These are phyloP conservation scores for Styela plicata DNA, from an alignment of 23 tunicate genomes.

Conservation along the genomic window DNA sequence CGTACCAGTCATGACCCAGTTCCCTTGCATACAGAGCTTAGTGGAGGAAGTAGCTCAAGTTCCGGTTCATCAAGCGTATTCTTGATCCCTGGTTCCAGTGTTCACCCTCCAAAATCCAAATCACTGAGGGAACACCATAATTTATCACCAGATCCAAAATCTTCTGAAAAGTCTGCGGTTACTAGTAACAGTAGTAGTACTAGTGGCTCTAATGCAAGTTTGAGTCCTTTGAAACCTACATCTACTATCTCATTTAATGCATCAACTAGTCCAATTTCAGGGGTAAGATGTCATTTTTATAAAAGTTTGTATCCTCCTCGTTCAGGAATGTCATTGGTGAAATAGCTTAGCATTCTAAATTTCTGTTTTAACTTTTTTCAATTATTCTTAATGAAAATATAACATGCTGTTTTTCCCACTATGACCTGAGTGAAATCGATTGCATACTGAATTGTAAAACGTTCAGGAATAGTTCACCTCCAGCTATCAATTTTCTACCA, in stretches of 20 bases:
- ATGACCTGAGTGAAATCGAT: too few species aligned
- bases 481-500: too few species aligned
- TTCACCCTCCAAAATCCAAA: neutral
- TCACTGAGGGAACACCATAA: neutral
- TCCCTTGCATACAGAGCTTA: neutral
- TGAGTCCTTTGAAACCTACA: neutral
- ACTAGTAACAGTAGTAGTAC: neutral
- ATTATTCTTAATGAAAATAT: too few species aligned
- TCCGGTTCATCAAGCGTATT: neutral
- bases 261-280: neutral
- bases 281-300: neutral
- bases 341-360: too few species aligned
- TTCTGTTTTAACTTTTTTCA: too few species aligned
- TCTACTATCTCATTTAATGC: neutral
- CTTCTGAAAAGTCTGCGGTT: neutral
- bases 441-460: too few species aligned
- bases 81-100: neutral
- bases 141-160: neutral
- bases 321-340: too few species aligned
- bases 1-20: neutral
- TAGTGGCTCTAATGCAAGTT: too few species aligned
- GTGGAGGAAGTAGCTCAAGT: neutral
- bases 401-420: too few species aligned
- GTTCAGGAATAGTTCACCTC: too few species aligned
- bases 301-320: too few species aligned